A percentile compares a stretch with the other conserved stretches of the same genome.
Conservation (phyloP, 2,888 invertebrate species). For the Sclerodermus sp. region DNA sequence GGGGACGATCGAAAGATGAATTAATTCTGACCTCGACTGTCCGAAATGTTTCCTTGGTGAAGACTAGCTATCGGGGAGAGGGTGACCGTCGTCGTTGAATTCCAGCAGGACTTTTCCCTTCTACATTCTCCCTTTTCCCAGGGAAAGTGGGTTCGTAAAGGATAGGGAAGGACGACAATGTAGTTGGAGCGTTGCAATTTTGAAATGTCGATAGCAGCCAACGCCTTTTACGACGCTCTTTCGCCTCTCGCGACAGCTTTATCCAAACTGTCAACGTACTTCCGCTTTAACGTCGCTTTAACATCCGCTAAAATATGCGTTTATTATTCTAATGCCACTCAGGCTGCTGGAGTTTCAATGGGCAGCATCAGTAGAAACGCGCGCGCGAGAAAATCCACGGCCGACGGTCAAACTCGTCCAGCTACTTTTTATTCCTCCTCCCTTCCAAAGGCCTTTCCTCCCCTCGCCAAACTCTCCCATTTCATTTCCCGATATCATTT, state of each 20-base stretch:
- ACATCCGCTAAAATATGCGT: too few relatives aligned
- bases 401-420: conserved; percentile 4
- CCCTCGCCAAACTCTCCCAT: too few relatives aligned
- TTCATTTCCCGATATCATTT: too few relatives aligned
- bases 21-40: too few relatives aligned
- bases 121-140: background rate
- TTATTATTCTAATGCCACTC: too few relatives aligned
- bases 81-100: conserved; percentile 1
- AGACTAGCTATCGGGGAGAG: background rate
- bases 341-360: background rate
- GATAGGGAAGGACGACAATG: conserved; percentile 40
- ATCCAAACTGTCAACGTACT: background rate
- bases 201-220: conserved; percentile 51
- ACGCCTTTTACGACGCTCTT: conserved; percentile 5
- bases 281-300: too few relatives aligned
- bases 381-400: conserved; percentile 1
- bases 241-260: conserved; percentile 9
- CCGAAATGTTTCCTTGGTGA: too few relatives aligned
- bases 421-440: too few relatives aligned
- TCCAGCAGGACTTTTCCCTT: background rate
- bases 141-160: conserved; percentile 19
- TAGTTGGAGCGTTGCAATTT: conserved; percentile 49
- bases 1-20: too few relatives aligned
- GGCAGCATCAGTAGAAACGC: background rate
- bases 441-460: too few relatives aligned